A percentile compares a stretch with the other conserved stretches of the same genome.
Conservation (phyloP, 2,113 vertebrate species). For the Mormyrus lacerda region DNA sequence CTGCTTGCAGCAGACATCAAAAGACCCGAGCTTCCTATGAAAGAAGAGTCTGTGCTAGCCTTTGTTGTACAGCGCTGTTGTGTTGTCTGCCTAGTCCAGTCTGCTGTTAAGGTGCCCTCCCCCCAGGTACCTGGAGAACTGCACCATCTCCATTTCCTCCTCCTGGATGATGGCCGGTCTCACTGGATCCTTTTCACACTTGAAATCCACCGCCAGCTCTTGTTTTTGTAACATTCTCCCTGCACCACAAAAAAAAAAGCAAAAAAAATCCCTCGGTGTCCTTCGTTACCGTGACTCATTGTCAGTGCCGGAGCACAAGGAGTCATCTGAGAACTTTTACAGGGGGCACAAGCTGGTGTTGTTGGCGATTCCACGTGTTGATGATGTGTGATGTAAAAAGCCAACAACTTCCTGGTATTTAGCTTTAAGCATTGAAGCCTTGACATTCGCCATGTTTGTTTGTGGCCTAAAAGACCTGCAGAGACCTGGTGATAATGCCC, state of each 20-base stretch:
- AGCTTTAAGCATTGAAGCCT: constrained; percentile 20
- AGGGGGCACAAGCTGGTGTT: background rate
- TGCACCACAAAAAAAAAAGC: background rate
- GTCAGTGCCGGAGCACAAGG: background rate
- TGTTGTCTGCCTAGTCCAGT: background rate
- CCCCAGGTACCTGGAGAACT: background rate
- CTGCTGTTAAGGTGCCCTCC: background rate
- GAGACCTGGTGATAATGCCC: constrained; percentile 15
- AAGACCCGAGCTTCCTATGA: background rate
- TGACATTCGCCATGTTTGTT: constrained; percentile 22
- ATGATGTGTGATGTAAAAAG: background rate
- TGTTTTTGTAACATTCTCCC: background rate
- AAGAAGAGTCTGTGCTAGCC: background rate
- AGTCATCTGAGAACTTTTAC: background rate
- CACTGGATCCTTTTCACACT: background rate
- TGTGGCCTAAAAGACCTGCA: constrained; percentile 19
- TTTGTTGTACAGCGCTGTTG: background rate
- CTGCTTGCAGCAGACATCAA: background rate
- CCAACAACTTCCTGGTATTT: background rate
- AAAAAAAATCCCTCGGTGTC: background rate
- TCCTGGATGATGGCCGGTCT: background rate
- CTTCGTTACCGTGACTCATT: background rate
- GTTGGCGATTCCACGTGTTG: background rate
- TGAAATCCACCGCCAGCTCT: background rate
- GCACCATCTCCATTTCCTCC: background rate